Evolutionary conservation across 2,113 vertebrate species (phyloP).

Genomic region (Pipra filicauda): DNA sequence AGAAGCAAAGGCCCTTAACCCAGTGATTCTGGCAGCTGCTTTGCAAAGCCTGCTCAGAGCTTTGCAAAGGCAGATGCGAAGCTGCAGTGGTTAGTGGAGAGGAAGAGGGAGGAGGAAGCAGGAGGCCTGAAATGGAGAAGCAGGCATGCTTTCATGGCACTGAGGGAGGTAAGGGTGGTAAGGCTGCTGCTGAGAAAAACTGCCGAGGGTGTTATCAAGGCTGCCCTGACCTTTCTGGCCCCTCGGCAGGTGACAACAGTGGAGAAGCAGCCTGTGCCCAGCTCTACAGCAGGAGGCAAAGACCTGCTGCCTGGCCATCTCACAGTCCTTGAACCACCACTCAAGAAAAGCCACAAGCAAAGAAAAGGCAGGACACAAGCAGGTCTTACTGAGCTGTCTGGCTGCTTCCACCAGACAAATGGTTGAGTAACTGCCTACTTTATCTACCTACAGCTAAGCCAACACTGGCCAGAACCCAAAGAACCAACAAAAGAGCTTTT

Average conservation of each 20-base stretch:
- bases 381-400: background rate
- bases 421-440: background rate
- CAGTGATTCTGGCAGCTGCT: background rate
- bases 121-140: background rate
- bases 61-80: background rate
- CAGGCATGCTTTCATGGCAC: fast-evolving
- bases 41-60: background rate
- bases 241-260: fast-evolving
- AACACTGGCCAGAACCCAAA: background rate
- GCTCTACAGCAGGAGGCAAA: background rate
- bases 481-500: background rate
- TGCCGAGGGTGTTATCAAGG: fast-evolving
- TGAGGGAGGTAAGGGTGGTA: background rate
- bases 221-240: background rate
- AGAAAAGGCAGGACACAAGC: background rate
- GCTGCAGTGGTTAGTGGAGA: background rate
- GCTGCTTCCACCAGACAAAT: background rate
- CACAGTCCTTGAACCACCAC: background rate
- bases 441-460: background rate
- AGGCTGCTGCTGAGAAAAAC: background rate
- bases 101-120: background rate
- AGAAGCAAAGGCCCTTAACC: background rate
- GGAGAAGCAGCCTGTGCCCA: background rate
- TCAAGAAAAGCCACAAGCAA: background rate
- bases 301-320: background rate